These are phyloP conservation scores for Sakesphorus luctuosus DNA, from an alignment of 2,113 vertebrate genomes.

Conservation along the genomic window DNA sequence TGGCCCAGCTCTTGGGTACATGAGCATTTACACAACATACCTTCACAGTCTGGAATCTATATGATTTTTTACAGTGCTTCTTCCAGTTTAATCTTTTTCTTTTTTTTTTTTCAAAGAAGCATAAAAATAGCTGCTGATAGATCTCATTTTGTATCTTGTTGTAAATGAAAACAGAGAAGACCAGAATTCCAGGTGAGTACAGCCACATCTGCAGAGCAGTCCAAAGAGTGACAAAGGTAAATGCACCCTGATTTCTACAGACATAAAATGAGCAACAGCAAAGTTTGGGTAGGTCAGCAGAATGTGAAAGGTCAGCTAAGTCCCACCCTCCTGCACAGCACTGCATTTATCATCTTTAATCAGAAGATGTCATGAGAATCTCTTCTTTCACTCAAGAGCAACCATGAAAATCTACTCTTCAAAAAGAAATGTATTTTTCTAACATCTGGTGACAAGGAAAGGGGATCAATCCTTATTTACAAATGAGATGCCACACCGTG, in stretches of 20 bases:
- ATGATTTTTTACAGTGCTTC: neutral
- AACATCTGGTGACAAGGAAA: neutral
- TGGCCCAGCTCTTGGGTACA: neutral
- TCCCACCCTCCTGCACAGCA: neutral
- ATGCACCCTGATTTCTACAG: neutral
- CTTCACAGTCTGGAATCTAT: neutral
- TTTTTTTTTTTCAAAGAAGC: neutral
- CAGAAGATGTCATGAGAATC: neutral
- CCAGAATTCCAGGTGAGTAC: neutral
- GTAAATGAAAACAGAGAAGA: neutral
- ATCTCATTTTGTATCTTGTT: neutral
- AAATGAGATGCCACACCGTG: neutral
- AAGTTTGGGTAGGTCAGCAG: neutral
- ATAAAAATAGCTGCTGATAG: neutral
- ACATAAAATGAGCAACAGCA: neutral
- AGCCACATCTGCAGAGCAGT: neutral
- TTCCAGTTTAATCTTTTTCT: neutral
- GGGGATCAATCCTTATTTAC: neutral
- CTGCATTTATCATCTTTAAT: neutral
- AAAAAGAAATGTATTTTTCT: neutral
- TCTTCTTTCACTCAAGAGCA: neutral
- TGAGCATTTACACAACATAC: fast-evolving
- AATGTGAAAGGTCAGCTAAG: neutral
- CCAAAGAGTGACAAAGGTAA: neutral
- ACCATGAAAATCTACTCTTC: neutral